A percentile compares a stretch with the other conserved stretches of the same genome.
Conservation (phyloP, 92 coral and sea anemone species). For the Paragorgia papillata region DNA sequence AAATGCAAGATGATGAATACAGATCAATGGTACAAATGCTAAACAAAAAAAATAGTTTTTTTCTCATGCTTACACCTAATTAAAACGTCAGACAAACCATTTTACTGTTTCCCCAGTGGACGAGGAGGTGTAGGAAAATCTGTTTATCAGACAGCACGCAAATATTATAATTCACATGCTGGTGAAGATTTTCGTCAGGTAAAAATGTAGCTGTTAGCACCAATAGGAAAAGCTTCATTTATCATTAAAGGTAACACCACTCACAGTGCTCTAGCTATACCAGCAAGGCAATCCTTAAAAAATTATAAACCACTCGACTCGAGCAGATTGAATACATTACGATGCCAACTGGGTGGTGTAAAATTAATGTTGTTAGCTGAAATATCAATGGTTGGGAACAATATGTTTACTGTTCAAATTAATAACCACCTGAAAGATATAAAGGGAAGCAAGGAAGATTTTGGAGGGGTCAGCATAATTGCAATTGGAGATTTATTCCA, state of each 20-base stretch:
- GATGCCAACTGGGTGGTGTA: slow-evolving; percentile 44
- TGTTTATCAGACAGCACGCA: slow-evolving; percentile 51
- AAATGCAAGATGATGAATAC: no score
- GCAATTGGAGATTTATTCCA: slow-evolving; percentile 63
- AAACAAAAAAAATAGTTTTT: not conserved
- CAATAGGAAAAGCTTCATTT: slow-evolving; percentile 41
- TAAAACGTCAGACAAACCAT: slow-evolving; percentile 29
- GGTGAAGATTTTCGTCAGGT: slow-evolving; percentile 13
- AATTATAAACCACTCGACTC: slow-evolving; percentile 49
- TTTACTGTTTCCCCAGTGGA: slow-evolving; percentile 13
- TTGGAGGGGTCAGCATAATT: slow-evolving; percentile 51
- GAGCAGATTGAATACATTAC: slow-evolving; percentile 44
- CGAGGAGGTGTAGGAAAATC: slow-evolving; percentile 34
- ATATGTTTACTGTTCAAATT: slow-evolving; percentile 50
- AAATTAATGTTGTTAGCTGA: slow-evolving; percentile 51
- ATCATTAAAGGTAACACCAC: slow-evolving; percentile 40
- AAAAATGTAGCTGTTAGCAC: not conserved
- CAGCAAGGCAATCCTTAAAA: slow-evolving; percentile 50
- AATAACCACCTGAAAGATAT: slow-evolving; percentile 53
- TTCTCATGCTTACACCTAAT: slow-evolving; percentile 16
- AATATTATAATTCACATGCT: slow-evolving; percentile 9
- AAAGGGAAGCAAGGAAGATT: slow-evolving; percentile 46
- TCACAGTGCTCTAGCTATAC: slow-evolving; percentile 53
- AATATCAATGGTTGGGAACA: slow-evolving; percentile 59
- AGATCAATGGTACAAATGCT: no score